These are phyloP conservation scores for Toxotes lorentzi DNA, from an alignment of 2,797 vertebrate genomes.

Conservation along the genomic window DNA sequence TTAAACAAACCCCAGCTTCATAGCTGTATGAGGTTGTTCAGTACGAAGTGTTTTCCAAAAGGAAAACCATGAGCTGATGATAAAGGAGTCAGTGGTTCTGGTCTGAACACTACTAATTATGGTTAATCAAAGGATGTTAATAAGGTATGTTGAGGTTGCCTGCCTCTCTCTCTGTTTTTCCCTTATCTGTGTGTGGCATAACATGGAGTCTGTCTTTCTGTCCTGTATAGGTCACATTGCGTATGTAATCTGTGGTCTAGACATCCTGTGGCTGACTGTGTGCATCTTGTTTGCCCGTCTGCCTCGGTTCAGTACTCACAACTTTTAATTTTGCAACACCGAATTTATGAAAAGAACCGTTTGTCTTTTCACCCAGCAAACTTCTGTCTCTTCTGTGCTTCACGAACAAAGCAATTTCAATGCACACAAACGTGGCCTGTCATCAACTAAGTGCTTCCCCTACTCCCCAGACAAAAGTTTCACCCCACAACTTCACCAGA, in stretches of 20 bases:
- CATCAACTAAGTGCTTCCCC: background rate
- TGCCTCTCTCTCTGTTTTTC: slow-evolving; percentile 30
- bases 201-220: slow-evolving; percentile 30
- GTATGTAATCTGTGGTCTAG: slow-evolving; percentile 66
- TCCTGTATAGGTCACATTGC: slow-evolving; percentile 51
- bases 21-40: slow-evolving; percentile 22
- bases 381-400: background rate
- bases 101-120: slow-evolving; percentile 63
- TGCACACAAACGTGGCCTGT: background rate
- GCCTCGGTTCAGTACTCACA: background rate
- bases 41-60: slow-evolving; percentile 43
- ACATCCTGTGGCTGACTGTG: slow-evolving; percentile 57
- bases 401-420: background rate
- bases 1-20: slow-evolving; percentile 11
- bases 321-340: background rate
- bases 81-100: slow-evolving; percentile 62
- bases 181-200: slow-evolving; percentile 44
- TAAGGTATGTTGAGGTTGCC: slow-evolving; percentile 56
- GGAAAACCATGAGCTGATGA: slow-evolving; percentile 61
- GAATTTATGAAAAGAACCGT: slow-evolving; percentile 16
- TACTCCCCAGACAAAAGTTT: slow-evolving; percentile 5
- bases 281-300: slow-evolving; percentile 45
- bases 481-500: background rate
- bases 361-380: too few species aligned
- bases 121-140: slow-evolving; percentile 68